phyloP scores from a whole-genome alignment of 1,140 invertebrate genomes.

The Drosophila simulans region DNA sequence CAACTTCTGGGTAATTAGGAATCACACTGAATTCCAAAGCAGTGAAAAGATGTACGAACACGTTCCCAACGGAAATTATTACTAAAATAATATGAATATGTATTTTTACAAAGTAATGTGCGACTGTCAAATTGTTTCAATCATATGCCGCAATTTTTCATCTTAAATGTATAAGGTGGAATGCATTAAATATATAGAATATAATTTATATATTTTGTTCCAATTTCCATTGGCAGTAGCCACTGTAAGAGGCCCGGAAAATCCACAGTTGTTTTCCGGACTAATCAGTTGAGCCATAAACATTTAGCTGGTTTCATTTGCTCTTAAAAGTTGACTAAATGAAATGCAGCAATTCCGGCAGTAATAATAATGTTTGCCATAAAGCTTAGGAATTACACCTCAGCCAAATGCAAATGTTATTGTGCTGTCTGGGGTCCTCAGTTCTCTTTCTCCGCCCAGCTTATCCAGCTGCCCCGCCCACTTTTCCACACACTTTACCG shows the following conservation, averaged over 20 bases:
- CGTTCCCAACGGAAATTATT: no score
- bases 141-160: no score
- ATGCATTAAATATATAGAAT: no score
- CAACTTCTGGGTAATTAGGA: neutral
- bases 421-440: neutral
- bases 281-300: conserved; percentile 34
- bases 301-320: conserved; percentile 15
- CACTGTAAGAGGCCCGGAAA: neutral
- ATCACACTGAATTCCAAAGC: no score
- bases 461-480: conserved; percentile 12
- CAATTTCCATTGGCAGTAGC: neutral
- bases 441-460: neutral
- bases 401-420: conserved; percentile 52
- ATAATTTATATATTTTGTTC: no score
- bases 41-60: no score
- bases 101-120: no score
- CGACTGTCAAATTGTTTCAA: no score
- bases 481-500: conserved; percentile 5
- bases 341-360: conserved; percentile 19
- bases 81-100: no score
- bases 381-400: conserved; percentile 46
- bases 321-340: conserved; percentile 15
- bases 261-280: neutral
- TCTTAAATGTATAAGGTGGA: no score
- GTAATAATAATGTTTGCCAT: conserved; percentile 41